These are phyloP conservation scores for Cynocephalus volans DNA, from an alignment of 2,113 vertebrate genomes.

Conservation along the genomic window DNA sequence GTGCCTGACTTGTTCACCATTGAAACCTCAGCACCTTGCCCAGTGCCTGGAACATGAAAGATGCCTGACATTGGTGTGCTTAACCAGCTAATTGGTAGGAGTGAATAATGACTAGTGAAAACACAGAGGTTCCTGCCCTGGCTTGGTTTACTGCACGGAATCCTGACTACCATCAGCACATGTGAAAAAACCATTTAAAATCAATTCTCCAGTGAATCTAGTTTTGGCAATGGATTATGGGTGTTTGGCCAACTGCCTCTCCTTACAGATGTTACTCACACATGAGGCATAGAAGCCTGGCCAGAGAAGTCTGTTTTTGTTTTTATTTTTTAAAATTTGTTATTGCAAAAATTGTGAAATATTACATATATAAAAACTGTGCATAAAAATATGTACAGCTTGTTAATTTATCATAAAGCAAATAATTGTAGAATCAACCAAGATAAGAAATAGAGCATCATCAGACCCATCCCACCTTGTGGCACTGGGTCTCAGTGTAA, in stretches of 20 bases:
- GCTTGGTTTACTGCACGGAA: background rate
- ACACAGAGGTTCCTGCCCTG: background rate
- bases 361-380: background rate
- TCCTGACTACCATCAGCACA: background rate
- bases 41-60: background rate
- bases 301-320: background rate
- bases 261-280: background rate
- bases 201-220: background rate
- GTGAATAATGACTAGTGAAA: background rate
- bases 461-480: no score
- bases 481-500: no score
- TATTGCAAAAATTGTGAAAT: background rate
- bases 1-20: background rate
- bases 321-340: background rate
- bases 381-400: background rate
- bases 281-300: background rate
- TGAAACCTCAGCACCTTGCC: background rate
- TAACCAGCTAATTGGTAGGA: background rate
- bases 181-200: conserved; percentile 53
- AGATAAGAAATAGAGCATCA: no score
- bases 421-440: background rate
- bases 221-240: conserved; percentile 5
- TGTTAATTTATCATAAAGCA: conserved; percentile 1
- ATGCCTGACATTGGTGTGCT: background rate
- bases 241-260: background rate